Evolutionary conservation across 2,888 invertebrate species (phyloP), one percentile per base, ranked within the genome.

Genomic region (Drosophila borealis): DNA sequence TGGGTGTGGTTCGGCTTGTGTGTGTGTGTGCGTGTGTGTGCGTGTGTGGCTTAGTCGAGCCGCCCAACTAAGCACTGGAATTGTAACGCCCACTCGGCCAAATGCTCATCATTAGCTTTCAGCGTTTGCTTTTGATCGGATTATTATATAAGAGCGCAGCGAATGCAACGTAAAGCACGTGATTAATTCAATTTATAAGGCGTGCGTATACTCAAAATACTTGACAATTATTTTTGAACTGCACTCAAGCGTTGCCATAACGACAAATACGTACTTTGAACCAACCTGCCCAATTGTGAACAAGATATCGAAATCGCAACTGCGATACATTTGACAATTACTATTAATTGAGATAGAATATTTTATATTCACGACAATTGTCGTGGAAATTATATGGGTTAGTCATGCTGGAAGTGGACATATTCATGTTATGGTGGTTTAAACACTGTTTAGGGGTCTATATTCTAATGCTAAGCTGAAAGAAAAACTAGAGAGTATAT

Each of bases 101-200:
- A 51, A 66, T 55, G 66, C 41, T 54, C 48, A 63, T 63, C 67
- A 70, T 61, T 55, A 65, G 62, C 46, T 63, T 36, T 13, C 37
- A 39, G 34, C 25, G 56, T 41, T 41, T 29, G 59, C 41, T 37
- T 39, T 60, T 46, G 19, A 4, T 3, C 42, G 45, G 21, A 34
- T 55, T 50, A 37, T 80, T 61, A 63, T 68, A 59, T 66, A 75
- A 79, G 51, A 13, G 48, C n/a, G 36, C 44, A 41, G 51, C 13
- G 68, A 69, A 39, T 75, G 69, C 74, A 75, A 68, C 59, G 74
- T 75, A 79, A 61, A 74, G 46, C 78, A 74, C 69, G 74, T 62
- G 79, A 74, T 57, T 48, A 55, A 60, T 56, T 59, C 41, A 54
- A 57, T 54, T 61, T 60, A 60, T 74, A 63, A 62, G 56, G 45